A percentile compares a stretch with the other conserved stretches of the same genome.
These are phyloP conservation scores for Gallinago media DNA, from an alignment of 2,113 vertebrate genomes.

Conservation along the genomic window DNA sequence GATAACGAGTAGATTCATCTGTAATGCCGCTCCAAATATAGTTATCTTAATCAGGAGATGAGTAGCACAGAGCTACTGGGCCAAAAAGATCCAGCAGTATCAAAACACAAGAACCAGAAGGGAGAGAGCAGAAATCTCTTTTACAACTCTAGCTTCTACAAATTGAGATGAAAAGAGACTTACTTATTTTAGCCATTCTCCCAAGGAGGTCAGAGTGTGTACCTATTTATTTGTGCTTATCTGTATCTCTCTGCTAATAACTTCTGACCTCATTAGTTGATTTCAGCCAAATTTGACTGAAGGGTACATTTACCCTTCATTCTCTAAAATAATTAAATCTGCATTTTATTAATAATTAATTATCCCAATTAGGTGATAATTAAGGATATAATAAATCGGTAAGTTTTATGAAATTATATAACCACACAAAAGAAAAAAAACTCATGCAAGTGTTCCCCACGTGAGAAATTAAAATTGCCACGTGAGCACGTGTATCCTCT, in stretches of 20 bases:
- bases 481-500: neutral
- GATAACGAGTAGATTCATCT: neutral
- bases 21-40: neutral
- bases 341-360: slow-evolving; percentile 24
- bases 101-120: neutral
- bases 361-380: neutral
- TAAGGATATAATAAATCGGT: neutral
- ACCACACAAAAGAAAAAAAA: neutral
- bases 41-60: neutral
- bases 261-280: slow-evolving; percentile 39
- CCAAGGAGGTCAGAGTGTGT: neutral
- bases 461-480: neutral
- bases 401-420: neutral
- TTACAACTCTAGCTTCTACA: neutral
- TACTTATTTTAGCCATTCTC: neutral
- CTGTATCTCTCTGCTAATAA: neutral
- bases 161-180: neutral
- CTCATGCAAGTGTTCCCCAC: neutral
- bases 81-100: neutral
- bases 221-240: neutral
- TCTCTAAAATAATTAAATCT: slow-evolving; percentile 25
- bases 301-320: slow-evolving; percentile 45
- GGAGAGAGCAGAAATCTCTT: neutral
- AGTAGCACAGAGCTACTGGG: neutral
- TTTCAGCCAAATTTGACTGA: slow-evolving; percentile 51